Evolutionary conservation across 1,140 invertebrate genomes (phyloP).

Genomic region (Scylla paramamosain): DNA sequence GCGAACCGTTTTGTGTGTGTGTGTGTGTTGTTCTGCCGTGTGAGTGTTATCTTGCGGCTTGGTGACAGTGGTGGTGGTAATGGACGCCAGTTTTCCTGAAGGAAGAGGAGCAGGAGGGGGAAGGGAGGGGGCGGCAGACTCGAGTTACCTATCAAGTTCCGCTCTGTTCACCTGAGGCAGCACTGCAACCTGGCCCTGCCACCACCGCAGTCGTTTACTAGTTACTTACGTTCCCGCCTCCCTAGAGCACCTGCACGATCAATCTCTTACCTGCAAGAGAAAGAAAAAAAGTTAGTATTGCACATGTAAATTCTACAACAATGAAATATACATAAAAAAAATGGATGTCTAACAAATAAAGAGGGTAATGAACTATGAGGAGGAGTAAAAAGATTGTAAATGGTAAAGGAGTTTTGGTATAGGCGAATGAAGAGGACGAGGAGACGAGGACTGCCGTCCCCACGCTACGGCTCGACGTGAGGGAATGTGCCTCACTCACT

Average conservation of each 20-base stretch:
- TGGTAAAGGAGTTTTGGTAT: not conserved
- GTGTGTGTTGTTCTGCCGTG: slow-evolving; percentile 10
- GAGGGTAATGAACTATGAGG: not conserved
- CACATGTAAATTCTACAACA: no score
- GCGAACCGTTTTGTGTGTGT: not conserved
- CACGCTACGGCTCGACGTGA: slow-evolving; percentile 21
- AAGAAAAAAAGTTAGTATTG: not conserved
- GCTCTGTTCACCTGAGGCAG: not conserved
- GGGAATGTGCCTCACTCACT: slow-evolving; percentile 41
- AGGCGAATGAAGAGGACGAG: not conserved
- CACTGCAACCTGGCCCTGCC: not conserved
- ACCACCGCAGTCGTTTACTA: not conserved
- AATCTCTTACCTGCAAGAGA: not conserved
- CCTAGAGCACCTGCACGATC: not conserved
- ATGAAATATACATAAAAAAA: no score
- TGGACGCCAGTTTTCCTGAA: no score
- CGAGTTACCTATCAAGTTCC: not conserved
- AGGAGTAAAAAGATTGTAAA: not conserved
- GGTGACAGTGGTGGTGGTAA: no score
- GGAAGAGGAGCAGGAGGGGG: not conserved
- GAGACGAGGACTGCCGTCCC: not conserved
- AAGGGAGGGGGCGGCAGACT: not conserved
- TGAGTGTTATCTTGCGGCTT: not conserved
- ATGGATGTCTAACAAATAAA: not conserved
- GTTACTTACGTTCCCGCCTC: not conserved